A percentile compares a stretch with the other conserved stretches of the same genome.
These are phyloP conservation scores for silkworm (Bombyx mori) DNA, from an alignment of 1,140 invertebrate species.

Conservation along the genomic window ASM3026992v2 NC_085113.1:1684001-1684500, in stretches of 20 bases:
- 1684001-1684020: no score
- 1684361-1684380: no score
- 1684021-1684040: no score
- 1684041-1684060: constrained; percentile 48
- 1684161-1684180: constrained; percentile 85
- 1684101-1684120: constrained; percentile 87
- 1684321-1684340: constrained; percentile 21
- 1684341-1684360: no score
- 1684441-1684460: no score
- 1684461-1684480: no score
- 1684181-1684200: constrained; percentile 89
- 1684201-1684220: constrained; percentile 86
- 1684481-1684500: no score
- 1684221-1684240: constrained; percentile 83
- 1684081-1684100: constrained; percentile 77
- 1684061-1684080: constrained; percentile 49
- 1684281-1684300: constrained; percentile 83
- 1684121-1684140: constrained; percentile 89
- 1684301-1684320: constrained; percentile 79
- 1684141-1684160: constrained; percentile 83
- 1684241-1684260: constrained; percentile 89
- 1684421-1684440: no score
- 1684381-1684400: no score
- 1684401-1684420: no score
- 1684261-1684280: constrained; percentile 83